Percentiles rank a stretch among this genome's conserved stretches.
Conservation (phyloP, 1,140 invertebrate species). For the Gerris buenoi region DNA sequence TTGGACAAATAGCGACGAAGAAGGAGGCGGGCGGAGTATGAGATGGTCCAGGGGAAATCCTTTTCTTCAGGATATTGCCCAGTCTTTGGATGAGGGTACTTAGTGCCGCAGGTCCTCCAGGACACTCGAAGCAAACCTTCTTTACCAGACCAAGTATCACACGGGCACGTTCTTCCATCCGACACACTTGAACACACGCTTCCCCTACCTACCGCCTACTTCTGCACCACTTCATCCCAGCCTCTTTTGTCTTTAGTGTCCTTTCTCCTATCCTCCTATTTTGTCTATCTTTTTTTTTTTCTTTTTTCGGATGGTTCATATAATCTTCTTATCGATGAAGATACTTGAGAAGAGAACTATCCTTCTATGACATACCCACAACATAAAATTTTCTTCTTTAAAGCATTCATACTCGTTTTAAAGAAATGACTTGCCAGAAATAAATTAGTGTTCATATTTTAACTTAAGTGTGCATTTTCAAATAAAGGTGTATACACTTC, state of each 20-base stretch:
- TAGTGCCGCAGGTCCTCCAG: neutral
- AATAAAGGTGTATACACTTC: too few species aligned
- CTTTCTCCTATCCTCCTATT: neutral
- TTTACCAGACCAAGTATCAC: neutral
- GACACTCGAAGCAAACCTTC: neutral
- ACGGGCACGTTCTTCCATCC: neutral
- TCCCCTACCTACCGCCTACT: neutral
- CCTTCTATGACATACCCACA: too few species aligned
- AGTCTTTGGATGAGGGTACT: neutral
- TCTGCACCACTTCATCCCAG: neutral
- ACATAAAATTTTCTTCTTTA: too few species aligned
- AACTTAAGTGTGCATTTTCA: too few species aligned
- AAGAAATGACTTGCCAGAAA: too few species aligned
- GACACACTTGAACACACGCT: too few species aligned
- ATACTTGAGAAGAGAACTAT: too few species aligned
- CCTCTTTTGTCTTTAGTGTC: neutral
- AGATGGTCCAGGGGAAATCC: neutral
- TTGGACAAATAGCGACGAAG: neutral
- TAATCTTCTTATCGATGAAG: too few species aligned
- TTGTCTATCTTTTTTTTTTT: too few species aligned
- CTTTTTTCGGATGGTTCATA: too few species aligned
- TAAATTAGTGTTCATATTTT: too few species aligned
- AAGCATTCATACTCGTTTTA: too few species aligned
- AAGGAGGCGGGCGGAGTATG: neutral
- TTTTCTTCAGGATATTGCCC: neutral